A percentile compares a stretch with the other conserved stretches of the same genome.
Evolutionary conservation across 2,113 vertebrate species (phyloP).

Genomic region (Thamnaconus septentrionalis): DNA sequence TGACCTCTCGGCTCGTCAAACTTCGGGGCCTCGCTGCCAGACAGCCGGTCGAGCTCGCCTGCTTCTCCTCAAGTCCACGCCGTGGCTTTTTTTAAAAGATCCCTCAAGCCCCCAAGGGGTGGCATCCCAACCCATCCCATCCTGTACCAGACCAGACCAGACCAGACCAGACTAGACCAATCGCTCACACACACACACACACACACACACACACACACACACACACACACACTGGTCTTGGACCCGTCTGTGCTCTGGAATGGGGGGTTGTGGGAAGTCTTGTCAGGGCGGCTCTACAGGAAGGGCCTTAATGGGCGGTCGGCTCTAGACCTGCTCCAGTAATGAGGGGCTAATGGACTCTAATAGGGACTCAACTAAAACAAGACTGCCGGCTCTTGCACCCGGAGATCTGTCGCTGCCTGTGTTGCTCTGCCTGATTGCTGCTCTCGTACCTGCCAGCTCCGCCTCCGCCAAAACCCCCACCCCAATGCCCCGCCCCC

Average conservation of each 20-base stretch:
- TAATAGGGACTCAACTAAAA: neutral
- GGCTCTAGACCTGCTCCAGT: conserved; percentile 11
- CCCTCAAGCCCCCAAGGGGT: conserved; percentile 30
- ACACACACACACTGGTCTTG: too few species aligned
- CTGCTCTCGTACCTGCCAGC: conserved; percentile 23
- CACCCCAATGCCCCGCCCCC: too few species aligned
- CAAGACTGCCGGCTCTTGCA: neutral
- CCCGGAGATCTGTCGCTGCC: neutral
- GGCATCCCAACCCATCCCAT: conserved; percentile 23
- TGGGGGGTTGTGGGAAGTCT: conserved; percentile 17
- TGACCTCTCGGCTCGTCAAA: conserved; percentile 18
- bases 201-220: too few species aligned
- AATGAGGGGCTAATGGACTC: conserved; percentile 2
- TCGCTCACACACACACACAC: too few species aligned
- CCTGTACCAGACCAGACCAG: too few species aligned
- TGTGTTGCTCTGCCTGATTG: neutral
- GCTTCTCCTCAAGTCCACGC: conserved; percentile 46
- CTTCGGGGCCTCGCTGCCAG: conserved; percentile 40
- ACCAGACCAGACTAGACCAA: too few species aligned
- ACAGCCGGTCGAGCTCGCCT: conserved; percentile 30
- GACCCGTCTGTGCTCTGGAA: conserved; percentile 35
- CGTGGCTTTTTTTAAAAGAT: too few species aligned
- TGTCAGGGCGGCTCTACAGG: conserved; percentile 16
- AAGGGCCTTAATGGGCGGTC: too few species aligned
- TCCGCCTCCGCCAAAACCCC: too few species aligned